Percentiles rank a stretch among this genome's conserved stretches.
Evolutionary conservation across 1,140 invertebrate genomes (phyloP).

Genomic region (Steinernema feltiae): DNA sequence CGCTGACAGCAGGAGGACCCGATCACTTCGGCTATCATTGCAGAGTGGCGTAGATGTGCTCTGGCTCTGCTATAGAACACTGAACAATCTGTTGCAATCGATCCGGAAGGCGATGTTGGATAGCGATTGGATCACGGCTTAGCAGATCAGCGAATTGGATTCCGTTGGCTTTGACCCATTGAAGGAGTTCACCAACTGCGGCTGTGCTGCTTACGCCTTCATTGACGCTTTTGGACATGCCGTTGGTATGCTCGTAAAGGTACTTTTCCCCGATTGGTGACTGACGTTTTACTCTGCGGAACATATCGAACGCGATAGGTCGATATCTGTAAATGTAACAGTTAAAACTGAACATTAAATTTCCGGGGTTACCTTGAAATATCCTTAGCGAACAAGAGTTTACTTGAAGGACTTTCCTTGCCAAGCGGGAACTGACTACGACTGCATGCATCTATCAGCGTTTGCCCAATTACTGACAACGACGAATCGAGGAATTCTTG

Average conservation of each 20-base stretch:
- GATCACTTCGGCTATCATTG: constrained; percentile 24
- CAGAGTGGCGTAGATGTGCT: constrained; percentile 49
- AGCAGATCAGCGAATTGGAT: constrained; percentile 42
- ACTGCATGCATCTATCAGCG: constrained; percentile 88
- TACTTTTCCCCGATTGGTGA: constrained; percentile 34
- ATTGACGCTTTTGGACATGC: constrained; percentile 29
- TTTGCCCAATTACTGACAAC: constrained; percentile 86
- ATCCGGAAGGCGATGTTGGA: constrained; percentile 42
- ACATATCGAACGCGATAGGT: constrained; percentile 24
- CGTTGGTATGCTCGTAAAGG: constrained; percentile 43
- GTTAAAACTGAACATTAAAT: not conserved
- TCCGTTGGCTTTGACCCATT: constrained; percentile 51
- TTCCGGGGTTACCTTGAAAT: constrained; percentile 60
- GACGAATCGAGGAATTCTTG: constrained; percentile 83
- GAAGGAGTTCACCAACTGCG: constrained; percentile 46
- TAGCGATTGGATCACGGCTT: constrained; percentile 34
- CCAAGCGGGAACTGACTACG: constrained; percentile 68
- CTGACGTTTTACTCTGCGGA: constrained; percentile 30
- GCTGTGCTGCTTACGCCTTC: constrained; percentile 32
- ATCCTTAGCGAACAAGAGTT: constrained; percentile 86
- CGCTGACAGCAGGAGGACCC: constrained; percentile 5
- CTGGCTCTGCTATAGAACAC: constrained; percentile 32
- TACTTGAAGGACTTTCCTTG: constrained; percentile 82
- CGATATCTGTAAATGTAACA: not conserved
- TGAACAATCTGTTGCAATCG: constrained; percentile 38